Conservation (phyloP, 2,797 vertebrate species). For the Synaphobranchus kaupii region DNA sequence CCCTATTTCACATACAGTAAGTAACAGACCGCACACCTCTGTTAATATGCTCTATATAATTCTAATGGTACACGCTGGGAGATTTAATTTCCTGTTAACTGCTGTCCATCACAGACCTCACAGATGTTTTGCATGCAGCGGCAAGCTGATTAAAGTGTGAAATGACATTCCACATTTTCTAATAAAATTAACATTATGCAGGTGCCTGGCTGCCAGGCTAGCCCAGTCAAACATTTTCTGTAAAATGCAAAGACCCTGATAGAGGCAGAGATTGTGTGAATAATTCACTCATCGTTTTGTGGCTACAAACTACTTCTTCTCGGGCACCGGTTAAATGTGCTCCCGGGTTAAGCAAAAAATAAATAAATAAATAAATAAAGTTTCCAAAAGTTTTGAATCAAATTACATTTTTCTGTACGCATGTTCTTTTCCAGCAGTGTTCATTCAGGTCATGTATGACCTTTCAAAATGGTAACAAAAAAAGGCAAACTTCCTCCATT, state of each 20-base stretch:
- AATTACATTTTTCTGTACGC: background rate
- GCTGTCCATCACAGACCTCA: background rate
- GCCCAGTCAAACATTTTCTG: background rate
- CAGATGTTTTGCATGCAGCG: background rate
- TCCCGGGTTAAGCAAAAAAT: background rate
- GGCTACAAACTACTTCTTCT: background rate
- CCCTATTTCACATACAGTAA: background rate
- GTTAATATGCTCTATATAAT: background rate
- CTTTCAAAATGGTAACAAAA: slow-evolving; percentile 29
- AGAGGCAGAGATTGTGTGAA: background rate
- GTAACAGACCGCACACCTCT: background rate
- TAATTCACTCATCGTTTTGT: background rate
- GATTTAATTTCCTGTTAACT: background rate
- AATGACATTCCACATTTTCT: background rate
- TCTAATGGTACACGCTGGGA: background rate
- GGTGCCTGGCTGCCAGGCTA: background rate
- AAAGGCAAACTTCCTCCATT: slow-evolving; percentile 19
- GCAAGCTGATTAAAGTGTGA: background rate
- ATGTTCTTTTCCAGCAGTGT: background rate
- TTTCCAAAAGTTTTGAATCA: background rate
- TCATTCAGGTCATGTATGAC: slow-evolving; percentile 34
- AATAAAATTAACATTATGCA: background rate
- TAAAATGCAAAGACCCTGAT: background rate
- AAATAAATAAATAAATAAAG: too few species aligned
- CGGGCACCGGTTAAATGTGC: background rate